Conservation (phyloP, 1,140 invertebrate species). For the Magallana gigas region DNA sequence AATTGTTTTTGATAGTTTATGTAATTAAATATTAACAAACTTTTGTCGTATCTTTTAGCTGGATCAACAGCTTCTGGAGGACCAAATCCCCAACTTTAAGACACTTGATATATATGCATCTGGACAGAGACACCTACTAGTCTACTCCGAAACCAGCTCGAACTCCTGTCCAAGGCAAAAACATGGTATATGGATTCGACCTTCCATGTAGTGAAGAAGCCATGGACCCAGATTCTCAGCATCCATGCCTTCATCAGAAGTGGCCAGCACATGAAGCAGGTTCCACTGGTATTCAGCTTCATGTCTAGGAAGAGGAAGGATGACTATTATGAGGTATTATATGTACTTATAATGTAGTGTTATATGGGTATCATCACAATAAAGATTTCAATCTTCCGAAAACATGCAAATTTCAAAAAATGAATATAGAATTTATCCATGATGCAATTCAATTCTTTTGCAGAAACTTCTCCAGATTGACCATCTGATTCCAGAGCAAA, state of each 20-base stretch:
- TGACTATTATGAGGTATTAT: slow-evolving; percentile 44
- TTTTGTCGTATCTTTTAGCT: too few relatives aligned
- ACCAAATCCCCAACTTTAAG: too few relatives aligned
- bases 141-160: slow-evolving; percentile 4
- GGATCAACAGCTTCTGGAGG: too few relatives aligned
- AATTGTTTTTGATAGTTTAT: too few relatives aligned
- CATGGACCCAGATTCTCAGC: slow-evolving; percentile 48
- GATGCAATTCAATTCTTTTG: neutral
- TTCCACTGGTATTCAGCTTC: slow-evolving; percentile 51
- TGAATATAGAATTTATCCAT: neutral
- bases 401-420: neutral
- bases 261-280: slow-evolving; percentile 52
- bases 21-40: too few relatives aligned
- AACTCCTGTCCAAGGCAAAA: slow-evolving; percentile 39
- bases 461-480: neutral
- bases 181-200: slow-evolving; percentile 56
- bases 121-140: too few relatives aligned
- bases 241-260: slow-evolving; percentile 43
- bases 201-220: slow-evolving; percentile 51
- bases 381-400: neutral
- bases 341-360: too few relatives aligned
- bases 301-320: slow-evolving; percentile 48
- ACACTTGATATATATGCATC: too few relatives aligned
- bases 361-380: too few relatives aligned
- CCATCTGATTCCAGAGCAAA: neutral